These are phyloP conservation scores for Pseudolaguvia tuberculata DNA, from an alignment of 2,113 vertebrate species.

Conservation along the genomic window DNA sequence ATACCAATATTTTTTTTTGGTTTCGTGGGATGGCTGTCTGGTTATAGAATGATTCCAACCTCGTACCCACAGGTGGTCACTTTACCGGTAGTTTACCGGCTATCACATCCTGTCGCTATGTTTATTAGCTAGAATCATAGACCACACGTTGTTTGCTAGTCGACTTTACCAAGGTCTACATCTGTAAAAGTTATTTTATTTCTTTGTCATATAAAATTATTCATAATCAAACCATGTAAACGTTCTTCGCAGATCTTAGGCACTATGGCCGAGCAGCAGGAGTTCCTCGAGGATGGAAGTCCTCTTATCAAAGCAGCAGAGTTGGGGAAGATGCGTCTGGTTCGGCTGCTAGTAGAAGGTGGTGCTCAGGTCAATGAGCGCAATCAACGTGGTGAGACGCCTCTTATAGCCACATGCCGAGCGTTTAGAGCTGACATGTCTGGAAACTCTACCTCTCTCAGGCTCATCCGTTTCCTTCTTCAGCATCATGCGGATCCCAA, in stretches of 20 bases:
- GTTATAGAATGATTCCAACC: too few relatives aligned
- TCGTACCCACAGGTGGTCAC: too few relatives aligned
- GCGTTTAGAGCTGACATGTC: slow-evolving; percentile 50
- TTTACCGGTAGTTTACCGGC: too few relatives aligned
- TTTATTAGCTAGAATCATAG: too few relatives aligned
- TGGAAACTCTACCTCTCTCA: slow-evolving; percentile 37
- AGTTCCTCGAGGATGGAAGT: slow-evolving; percentile 54
- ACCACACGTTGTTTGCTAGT: too few relatives aligned
- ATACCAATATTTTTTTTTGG: too few relatives aligned
- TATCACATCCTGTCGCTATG: too few relatives aligned
- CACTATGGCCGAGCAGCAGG: slow-evolving; percentile 55
- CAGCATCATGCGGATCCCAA: slow-evolving; percentile 64
- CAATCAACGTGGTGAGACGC: slow-evolving; percentile 61
- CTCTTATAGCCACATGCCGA: slow-evolving; percentile 63
- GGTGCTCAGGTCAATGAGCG: slow-evolving; percentile 64
- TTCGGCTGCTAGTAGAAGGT: slow-evolving; percentile 66
- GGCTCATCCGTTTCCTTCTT: slow-evolving; percentile 61
- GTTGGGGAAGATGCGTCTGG: slow-evolving; percentile 62
- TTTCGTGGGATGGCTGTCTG: too few relatives aligned
- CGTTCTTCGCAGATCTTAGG: background rate
- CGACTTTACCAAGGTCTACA: too few relatives aligned
- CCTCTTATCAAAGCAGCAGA: slow-evolving; percentile 62
- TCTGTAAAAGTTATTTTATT: background rate
- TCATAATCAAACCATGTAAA: background rate
- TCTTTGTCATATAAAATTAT: background rate